Base-by-base conservation (phyloP, 1,140 invertebrate genomes). In the Panagrolaimus sp. region DNA sequence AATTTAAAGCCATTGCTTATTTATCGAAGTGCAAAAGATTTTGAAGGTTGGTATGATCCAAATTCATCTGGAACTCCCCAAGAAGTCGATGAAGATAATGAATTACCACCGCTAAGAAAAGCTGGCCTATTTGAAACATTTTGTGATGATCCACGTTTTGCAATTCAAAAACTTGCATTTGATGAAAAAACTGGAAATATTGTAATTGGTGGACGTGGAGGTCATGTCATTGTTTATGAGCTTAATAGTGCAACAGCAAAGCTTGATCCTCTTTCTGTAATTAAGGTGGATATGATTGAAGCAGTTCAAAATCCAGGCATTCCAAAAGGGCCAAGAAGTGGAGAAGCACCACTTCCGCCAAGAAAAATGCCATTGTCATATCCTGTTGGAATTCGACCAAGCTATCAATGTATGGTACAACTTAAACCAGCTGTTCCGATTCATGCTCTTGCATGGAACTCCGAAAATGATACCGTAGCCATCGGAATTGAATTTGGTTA, bases 401-500 rank as follows among this genome's bases (percentile, higher is more conserved):
- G 24, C 15, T 68, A 62, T 55, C 67, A 70, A 55, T 38, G 26
- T 24, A 45, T 73, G n/a, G 43, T 62, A 9, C 72, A 73, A 43
- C 58, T 73, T 63, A 73, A 71, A 63, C 72, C 72, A n/a, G 63
- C 65, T 9, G 65, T 67, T 1, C 62, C 66, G n/a, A 67, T 74
- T 17, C 67, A 66, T 14, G 66, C 73, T 4, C 21, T 74, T n/a
- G 75, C 73, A 9, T 75, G 67, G 58, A 52, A 70, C n/a, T 38
- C 44, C 28, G 44, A 45, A 8, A 24, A 43, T 17, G 46, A 38
- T 32, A n/a, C 71, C n/a, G 14, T 74, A 12, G 73, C 73, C 5
- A 66, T 64, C n/a, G 73, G 73, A 10, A 74, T 72, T 52, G 73
- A 74, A 43, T 74, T 75, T 69, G 73, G 73, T 28, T 73, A 73